Conservation (phyloP, 2,113 vertebrate species). For the Narcine bancroftii region DNA sequence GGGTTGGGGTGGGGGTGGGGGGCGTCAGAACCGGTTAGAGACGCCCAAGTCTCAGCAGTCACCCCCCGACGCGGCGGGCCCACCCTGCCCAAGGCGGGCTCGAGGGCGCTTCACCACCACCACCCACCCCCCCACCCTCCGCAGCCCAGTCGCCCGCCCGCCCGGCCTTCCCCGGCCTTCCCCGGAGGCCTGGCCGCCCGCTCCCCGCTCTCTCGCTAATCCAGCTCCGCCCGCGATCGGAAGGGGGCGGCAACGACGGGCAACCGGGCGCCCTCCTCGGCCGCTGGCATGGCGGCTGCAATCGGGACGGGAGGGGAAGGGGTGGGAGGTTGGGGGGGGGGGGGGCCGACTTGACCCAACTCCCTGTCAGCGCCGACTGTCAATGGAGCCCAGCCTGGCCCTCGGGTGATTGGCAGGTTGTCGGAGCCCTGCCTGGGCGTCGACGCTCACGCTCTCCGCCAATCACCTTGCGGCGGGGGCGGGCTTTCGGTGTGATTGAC, state of each 20-base stretch:
- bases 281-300: not conserved
- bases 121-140: not conserved
- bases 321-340: too few species aligned
- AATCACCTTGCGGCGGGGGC: not conserved
- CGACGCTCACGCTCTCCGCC: not conserved
- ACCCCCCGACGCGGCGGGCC: not conserved
- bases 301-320: too few species aligned
- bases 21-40: not conserved
- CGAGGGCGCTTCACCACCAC: too few species aligned
- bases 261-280: not conserved
- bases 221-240: not conserved
- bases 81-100: too few species aligned
- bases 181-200: slow-evolving; percentile 2
- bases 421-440: too few species aligned
- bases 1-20: slow-evolving; percentile 24
- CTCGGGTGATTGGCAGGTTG: slow-evolving; percentile 38
- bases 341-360: too few species aligned
- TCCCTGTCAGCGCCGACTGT: slow-evolving; percentile 35
- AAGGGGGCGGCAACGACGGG: not conserved
- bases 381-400: slow-evolving; percentile 44
- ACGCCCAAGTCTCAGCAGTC: slow-evolving; percentile 42
- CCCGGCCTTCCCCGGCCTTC: not conserved
- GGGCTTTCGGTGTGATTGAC: not conserved
- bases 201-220: not conserved
- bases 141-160: slow-evolving; percentile 23